Percentiles rank a stretch among this genome's conserved stretches.
Evolutionary conservation across 2,888 invertebrate species (phyloP).

Genomic region (Cyclophora punctaria): DNA sequence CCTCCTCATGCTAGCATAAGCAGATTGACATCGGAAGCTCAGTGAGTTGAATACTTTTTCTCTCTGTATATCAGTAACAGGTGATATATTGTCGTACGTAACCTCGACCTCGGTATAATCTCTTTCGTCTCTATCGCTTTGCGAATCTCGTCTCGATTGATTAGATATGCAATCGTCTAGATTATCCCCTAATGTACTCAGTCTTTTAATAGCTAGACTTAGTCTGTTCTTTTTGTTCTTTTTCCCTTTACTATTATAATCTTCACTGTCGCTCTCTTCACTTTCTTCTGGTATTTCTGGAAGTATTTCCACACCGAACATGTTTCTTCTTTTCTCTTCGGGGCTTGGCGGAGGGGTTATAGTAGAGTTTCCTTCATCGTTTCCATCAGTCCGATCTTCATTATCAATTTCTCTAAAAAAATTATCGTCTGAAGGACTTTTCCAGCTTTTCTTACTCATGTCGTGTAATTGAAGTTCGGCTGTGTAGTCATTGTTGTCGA

Average conservation of each 20-base stretch:
- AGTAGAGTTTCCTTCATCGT: conserved; percentile 38
- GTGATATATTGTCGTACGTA: conserved; percentile 56
- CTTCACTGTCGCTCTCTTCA: conserved; percentile 49
- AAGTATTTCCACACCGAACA: conserved; percentile 68
- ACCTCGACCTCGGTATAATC: conserved; percentile 59
- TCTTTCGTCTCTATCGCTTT: conserved; percentile 39
- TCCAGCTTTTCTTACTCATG: conserved; percentile 62
- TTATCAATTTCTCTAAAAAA: conserved; percentile 38
- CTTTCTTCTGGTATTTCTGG: conserved; percentile 73
- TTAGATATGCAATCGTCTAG: conserved; percentile 66
- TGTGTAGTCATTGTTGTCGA: conserved; percentile 37
- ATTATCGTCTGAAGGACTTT: conserved; percentile 64
- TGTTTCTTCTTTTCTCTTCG: conserved; percentile 62
- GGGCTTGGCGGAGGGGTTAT: conserved; percentile 64
- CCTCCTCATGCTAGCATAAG: conserved; percentile 51
- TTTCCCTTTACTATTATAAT: conserved; percentile 25
- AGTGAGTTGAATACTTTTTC: conserved; percentile 64
- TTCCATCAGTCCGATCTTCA: conserved; percentile 27
- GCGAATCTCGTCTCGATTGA: conserved; percentile 55
- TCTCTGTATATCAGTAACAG: conserved; percentile 59
- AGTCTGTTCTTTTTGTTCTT: conserved; percentile 49
- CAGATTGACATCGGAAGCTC: conserved; percentile 58
- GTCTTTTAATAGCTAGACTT: conserved; percentile 65
- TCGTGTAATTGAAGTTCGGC: conserved; percentile 59
- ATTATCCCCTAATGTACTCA: conserved; percentile 67